These are phyloP conservation scores for Battus philenor DNA, from an alignment of 1,140 invertebrate species.

Conservation along the genomic window DNA sequence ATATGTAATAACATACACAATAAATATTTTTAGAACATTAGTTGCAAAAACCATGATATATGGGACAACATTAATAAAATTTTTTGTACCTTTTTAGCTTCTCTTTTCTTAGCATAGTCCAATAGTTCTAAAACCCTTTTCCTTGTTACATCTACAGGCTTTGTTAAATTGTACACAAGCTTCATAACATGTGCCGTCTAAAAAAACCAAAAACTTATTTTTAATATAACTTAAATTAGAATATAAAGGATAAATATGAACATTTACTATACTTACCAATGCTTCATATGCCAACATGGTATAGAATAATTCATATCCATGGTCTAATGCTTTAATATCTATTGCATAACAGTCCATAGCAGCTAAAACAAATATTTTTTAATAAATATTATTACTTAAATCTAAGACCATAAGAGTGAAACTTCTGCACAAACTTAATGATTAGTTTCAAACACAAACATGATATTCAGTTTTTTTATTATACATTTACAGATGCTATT, in stretches of 20 bases:
- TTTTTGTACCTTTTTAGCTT: conserved; percentile 52
- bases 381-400: too few species aligned
- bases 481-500: too few species aligned
- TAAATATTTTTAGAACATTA: too few species aligned
- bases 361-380: conserved; percentile 42
- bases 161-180: conserved; percentile 64
- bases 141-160: conserved; percentile 63
- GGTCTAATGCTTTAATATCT: conserved; percentile 50
- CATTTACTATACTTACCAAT: conserved; percentile 43
- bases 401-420: too few species aligned
- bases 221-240: too few species aligned
- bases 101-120: conserved; percentile 53
- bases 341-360: conserved; percentile 61
- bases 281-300: conserved; percentile 52
- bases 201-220: conserved; percentile 20
- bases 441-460: too few species aligned
- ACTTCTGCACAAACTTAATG: too few species aligned
- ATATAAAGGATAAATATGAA: too few species aligned
- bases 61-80: not conserved
- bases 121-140: conserved; percentile 55
- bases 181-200: conserved; percentile 58
- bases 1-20: too few species aligned
- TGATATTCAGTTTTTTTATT: too few species aligned
- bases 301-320: conserved; percentile 68
- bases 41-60: not conserved